Conservation (phyloP, 2,888 invertebrate species). For the Mimas tiliae region DNA sequence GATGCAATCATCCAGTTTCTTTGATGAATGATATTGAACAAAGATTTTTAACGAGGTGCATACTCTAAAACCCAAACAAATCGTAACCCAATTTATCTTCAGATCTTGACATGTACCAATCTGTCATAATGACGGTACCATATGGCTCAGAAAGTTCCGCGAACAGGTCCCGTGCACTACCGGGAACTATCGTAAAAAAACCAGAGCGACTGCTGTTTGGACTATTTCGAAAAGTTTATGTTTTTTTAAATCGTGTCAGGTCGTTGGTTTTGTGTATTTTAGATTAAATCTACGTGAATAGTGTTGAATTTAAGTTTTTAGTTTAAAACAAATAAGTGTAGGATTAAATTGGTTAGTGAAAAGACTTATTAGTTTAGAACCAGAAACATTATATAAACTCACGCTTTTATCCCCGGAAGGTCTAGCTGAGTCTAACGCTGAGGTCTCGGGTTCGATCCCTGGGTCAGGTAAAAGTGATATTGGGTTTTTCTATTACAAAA, state of each 20-base stretch:
- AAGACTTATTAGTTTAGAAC: no score
- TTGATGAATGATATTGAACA: no score
- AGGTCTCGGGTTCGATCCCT: no score
- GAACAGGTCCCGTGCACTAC: slow-evolving; percentile 53
- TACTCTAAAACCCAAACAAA: not conserved
- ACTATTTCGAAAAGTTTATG: slow-evolving; percentile 37
- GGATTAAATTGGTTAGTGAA: no score
- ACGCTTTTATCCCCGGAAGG: no score
- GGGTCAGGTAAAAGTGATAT: no score
- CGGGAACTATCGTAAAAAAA: slow-evolving; percentile 54
- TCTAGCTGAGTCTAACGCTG: no score
- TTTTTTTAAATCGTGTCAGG: not conserved
- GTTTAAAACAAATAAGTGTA: not conserved
- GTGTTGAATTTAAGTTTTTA: not conserved
- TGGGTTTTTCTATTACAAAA: no score
- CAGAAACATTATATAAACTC: no score
- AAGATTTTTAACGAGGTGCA: no score
- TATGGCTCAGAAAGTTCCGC: slow-evolving; percentile 56
- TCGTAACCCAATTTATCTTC: slow-evolving; percentile 1
- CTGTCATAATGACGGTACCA: slow-evolving; percentile 41
- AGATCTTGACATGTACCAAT: slow-evolving; percentile 9
- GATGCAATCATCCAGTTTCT: no score
- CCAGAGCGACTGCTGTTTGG: slow-evolving; percentile 36
- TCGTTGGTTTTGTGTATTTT: not conserved
- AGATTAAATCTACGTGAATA: not conserved